A percentile compares a stretch with the other conserved stretches of the same genome.
These are phyloP conservation scores for Drosophila nikananu DNA, from an alignment of 1,140 invertebrate species.

Conservation along the genomic window DNA sequence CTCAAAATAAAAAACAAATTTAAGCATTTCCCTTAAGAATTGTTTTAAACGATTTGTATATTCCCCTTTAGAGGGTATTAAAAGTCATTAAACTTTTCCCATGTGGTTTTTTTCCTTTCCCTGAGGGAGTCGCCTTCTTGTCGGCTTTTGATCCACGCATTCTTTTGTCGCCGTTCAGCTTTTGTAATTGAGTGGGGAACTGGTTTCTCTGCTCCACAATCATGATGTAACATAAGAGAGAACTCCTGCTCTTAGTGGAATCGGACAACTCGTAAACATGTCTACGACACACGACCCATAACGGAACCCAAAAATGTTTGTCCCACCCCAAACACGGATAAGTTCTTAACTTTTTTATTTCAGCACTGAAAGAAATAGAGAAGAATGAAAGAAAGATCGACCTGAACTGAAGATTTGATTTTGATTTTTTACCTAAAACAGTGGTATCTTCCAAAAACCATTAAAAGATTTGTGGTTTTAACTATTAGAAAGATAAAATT, in stretches of 20 bases:
- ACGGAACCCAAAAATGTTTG: constrained; percentile 38
- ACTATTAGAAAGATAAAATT: too few relatives aligned
- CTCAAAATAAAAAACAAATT: too few relatives aligned
- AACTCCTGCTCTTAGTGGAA: constrained; percentile 9
- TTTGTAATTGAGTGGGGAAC: constrained; percentile 37
- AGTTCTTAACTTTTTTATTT: constrained; percentile 24
- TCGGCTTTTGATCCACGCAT: constrained; percentile 30
- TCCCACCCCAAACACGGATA: constrained; percentile 19
- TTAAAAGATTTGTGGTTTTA: too few relatives aligned
- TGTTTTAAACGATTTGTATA: too few relatives aligned
- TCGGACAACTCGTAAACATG: constrained; percentile 36
- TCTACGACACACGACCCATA: constrained; percentile 40
- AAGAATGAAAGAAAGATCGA: neutral
- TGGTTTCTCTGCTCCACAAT: constrained; percentile 40
- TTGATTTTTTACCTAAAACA: too few relatives aligned
- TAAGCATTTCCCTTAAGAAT: neutral
- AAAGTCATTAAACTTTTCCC: constrained; percentile 36
- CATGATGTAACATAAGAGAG: constrained; percentile 40
- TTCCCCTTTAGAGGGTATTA: constrained; percentile 3
- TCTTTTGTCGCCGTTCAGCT: constrained; percentile 44
- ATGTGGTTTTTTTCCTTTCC: constrained; percentile 14
- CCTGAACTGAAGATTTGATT: neutral
- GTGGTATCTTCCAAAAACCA: too few relatives aligned
- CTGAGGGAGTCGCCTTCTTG: constrained; percentile 17
- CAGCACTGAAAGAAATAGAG: constrained; percentile 10